Conservation (phyloP, 2,113 vertebrate species). For the Perca flavescens region DNA sequence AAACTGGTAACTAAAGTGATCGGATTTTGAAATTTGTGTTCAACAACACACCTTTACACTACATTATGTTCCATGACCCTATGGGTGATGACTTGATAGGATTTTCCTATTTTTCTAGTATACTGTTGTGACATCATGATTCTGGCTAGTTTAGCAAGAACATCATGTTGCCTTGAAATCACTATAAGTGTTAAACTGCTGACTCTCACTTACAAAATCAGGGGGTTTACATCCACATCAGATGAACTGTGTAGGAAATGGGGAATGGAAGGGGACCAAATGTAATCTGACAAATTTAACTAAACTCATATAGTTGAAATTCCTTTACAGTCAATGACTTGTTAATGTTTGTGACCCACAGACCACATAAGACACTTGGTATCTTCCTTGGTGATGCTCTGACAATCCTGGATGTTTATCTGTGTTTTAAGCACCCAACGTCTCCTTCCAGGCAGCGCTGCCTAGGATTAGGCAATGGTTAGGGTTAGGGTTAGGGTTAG, state of each 20-base stretch:
- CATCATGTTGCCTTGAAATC: conserved; percentile 3
- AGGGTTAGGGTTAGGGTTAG: too few relatives aligned
- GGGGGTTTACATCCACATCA: neutral
- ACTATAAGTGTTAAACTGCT: neutral
- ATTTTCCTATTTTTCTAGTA: neutral
- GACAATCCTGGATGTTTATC: neutral
- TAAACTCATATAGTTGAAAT: conserved; percentile 11
- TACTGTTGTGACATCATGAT: neutral
- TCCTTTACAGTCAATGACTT: neutral
- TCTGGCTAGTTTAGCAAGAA: neutral
- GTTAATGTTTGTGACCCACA: neutral
- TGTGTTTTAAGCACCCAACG: too few relatives aligned
- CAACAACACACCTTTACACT: neutral
- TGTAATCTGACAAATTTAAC: neutral
- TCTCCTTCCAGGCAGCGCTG: too few relatives aligned
- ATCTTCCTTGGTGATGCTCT: neutral
- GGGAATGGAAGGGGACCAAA: neutral
- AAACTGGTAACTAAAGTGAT: neutral
- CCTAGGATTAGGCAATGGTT: too few relatives aligned
- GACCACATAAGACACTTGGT: neutral
- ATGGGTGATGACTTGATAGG: neutral
- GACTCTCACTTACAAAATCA: neutral
- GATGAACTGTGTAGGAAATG: neutral
- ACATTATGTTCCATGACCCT: neutral
- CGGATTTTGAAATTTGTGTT: neutral